Base-by-base conservation (phyloP, 2,113 vertebrate genomes). In the Microcebus ravelobensis region DNA sequence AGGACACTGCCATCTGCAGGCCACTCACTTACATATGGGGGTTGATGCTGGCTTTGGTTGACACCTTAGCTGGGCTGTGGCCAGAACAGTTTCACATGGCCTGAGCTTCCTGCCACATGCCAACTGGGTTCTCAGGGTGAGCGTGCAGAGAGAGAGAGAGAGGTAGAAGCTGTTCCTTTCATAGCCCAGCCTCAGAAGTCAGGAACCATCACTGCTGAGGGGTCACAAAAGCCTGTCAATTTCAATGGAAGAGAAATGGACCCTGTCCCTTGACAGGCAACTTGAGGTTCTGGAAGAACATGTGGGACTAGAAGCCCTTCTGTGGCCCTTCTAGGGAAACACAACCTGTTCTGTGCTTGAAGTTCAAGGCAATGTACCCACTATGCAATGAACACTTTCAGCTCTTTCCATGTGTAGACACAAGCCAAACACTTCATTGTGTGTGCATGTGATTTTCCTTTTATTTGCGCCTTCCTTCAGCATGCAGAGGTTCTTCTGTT, bases 241-340 rank as follows among this genome's bases (percentile, higher is more conserved):
- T 39, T 50, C 70, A 42, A 3, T 6, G 50, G 34, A 11, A 59
- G 11, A n/a, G 3, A 36, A 27, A 39, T 20, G 4, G 10, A 25
- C 0, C 8, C 34, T 1, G 5, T 1, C 4, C 74, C 36, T 39
- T 7, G 13, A 14, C 10, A 34, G n/a, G 2, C 13, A 6, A 10
- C 2, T 8, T 9, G 14, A 74, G 52, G 8, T 36, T 65, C 45
- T 31, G 42, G 50, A 70, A 61, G 71, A 71, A 57, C 3, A 1
- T 23, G 7, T 29, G 23, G 12, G 39, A 31, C 68, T 12, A 10
- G 27, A 36, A 42, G 17, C 8, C 1, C 4, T 2, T 29, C 25
- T 8, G 0, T 4, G 18, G 3, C 5, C 31, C 39, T 61, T 59
- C 52, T 5, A 1, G 31, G 27, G 18, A 71, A 50, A 25, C 15